A percentile compares a stretch with the other conserved stretches of the same genome.
These are phyloP conservation scores for Thamnophis elegans DNA, from an alignment of 2,797 vertebrate species.

Conservation along the genomic window DNA sequence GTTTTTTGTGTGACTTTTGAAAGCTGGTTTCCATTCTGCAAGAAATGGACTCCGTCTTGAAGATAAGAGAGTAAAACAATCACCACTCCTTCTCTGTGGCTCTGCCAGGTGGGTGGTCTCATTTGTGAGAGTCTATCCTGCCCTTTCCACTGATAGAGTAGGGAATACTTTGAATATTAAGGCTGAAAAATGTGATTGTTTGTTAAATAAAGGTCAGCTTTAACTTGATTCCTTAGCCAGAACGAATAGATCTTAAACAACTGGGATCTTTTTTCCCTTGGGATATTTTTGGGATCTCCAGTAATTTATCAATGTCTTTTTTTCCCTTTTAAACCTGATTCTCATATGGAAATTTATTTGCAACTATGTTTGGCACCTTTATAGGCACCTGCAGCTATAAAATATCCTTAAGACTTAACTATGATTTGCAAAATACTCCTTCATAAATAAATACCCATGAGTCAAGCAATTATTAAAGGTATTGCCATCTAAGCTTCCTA, in stretches of 20 bases:
- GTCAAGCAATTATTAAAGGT: background rate
- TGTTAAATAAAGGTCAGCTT: slow-evolving; percentile 25
- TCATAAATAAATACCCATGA: background rate
- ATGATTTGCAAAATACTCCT: background rate
- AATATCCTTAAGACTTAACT: background rate
- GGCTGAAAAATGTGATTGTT: slow-evolving; percentile 15
- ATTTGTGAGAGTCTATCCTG: slow-evolving; percentile 3
- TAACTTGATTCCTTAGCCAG: slow-evolving; percentile 2
- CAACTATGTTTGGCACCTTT: background rate
- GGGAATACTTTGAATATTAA: slow-evolving; percentile 11
- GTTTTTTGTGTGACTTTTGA: slow-evolving; percentile 11
- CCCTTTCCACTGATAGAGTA: slow-evolving; percentile 9
- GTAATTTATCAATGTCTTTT: background rate
- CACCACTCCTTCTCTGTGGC: background rate
- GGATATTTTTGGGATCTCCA: background rate
- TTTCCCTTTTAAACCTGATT: background rate
- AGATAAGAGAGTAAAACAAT: slow-evolving; percentile 13
- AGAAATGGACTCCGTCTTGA: background rate
- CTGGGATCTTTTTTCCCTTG: background rate
- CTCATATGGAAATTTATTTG: background rate
- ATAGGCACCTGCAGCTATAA: background rate
- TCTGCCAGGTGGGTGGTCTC: slow-evolving; percentile 1
- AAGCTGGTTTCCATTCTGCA: slow-evolving; percentile 23
- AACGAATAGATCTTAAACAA: slow-evolving; percentile 16
- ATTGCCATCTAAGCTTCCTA: background rate